Evolutionary conservation across 1,140 invertebrate species (phyloP), one percentile per base, ranked within the genome.

Genomic region (Carposina sasakii): DNA sequence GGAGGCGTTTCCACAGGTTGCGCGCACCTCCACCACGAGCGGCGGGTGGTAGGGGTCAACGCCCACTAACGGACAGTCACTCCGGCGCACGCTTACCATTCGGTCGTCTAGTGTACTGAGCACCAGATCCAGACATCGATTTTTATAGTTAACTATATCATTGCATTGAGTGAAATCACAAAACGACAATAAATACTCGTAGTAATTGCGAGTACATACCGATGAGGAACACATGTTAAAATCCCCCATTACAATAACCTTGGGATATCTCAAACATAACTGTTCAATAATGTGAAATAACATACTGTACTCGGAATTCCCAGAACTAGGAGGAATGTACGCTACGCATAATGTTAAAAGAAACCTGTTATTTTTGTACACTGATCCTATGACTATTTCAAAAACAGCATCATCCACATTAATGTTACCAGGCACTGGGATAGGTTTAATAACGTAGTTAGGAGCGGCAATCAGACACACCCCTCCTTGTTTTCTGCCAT

Each of bases 261-360:
- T 42, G 9, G 9, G 9, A 19, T 42, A 28, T 26, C 16, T 42
- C 20, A 12, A 12, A 16, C 23, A 26, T 9, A 16, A 42, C 20
- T 42, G 40, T 19, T 42, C 40, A 13, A 42, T 13, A 26, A 28
- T 26, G 23, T 17, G 40, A 42, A 42, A 42, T 13, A 42, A n/a
- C 5, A 10, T 9, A 13, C 24, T 26, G n/a, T 42, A 42, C 15
- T 42, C 40, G 4, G 1, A 15, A 28, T 42, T 24, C n/a, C 12
- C 16, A 26, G 1, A 17, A 5, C 15, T 26, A 9, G 40, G 40
- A 16, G 40, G 40, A 26, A 42, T 42, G n/a, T 40, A 40, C 10
- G 13, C 9, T 21, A 40, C 17, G 22, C 36, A 39, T 19, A 15
- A 39, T 5, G 39, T 41, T 24, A 41, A 41, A 5, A 41, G n/a